Base-by-base conservation (phyloP, 2,113 vertebrate species). In the Sialia sialis region DNA sequence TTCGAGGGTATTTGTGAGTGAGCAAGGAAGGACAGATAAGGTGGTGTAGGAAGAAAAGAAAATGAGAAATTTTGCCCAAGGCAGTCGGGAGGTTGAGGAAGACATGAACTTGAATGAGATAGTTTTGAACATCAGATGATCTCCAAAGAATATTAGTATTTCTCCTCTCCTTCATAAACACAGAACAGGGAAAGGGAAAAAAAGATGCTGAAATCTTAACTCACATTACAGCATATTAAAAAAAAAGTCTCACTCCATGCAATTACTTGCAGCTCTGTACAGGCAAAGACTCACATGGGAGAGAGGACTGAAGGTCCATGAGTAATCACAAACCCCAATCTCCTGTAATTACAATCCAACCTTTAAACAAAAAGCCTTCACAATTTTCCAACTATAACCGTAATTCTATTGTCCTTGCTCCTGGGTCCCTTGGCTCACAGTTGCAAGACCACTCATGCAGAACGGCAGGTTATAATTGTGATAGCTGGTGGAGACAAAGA, bases 331-430 rank as follows among this genome's bases (percentile, higher is more conserved):
- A 88, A 95, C 48, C 75, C 74, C 66, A 95, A 85, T 94, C 55
- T 86, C 72, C 84, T 91, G 60, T 87, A 93, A 96, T 96, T 97
- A 81, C 56, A n/a, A 81, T 70, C 87, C 93, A 93, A 72, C 58
- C 51, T 86, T 97, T 70, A 96, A 93, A 93, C 80, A 95, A 82
- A 96, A 96, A 63, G 34, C 69, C 86, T 91, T 86, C 94, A 88
- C 60, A 82, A 82, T 49, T 93, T 95, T 69, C 81, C 92, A 94
- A 21, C 58, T 16, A 16, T 85, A 95, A 95, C 91, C 1, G 3
- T 94, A 94, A 75, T 92, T 95, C 92, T 72, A 91, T 97, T 95
- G 91, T 96, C 77, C 93, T 96, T 95, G 34, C 73, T 93, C 32
- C 72, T 48, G 4, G 36, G 77, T 93, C 59, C 68, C 80, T 87